phyloP scores from a whole-genome alignment of 2,888 invertebrate genomes.

The Lochmaea crataegi region DNA sequence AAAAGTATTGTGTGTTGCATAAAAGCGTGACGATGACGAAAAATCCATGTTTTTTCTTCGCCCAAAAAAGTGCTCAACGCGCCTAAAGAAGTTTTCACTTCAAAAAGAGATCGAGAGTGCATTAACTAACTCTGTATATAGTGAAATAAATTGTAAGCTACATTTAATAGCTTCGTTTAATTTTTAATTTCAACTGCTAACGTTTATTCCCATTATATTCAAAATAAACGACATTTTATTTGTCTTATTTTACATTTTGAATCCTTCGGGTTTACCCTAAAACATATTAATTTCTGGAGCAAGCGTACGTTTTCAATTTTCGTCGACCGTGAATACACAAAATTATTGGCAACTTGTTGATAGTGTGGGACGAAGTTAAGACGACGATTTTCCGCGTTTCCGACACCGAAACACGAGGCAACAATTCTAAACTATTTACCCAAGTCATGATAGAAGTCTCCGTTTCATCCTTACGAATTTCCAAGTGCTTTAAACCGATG shows the following conservation, averaged over 20 bases:
- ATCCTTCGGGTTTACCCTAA: background rate
- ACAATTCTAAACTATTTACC: constrained; percentile 31
- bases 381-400: constrained; percentile 20
- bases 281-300: background rate
- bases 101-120: no score
- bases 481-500: background rate
- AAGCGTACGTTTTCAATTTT: constrained; percentile 23
- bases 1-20: no score
- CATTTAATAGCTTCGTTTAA: no score
- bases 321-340: constrained; percentile 19
- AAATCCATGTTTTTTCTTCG: no score
- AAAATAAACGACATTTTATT: background rate
- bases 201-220: no score
- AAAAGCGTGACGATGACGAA: no score
- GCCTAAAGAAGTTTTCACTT: no score
- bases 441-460: background rate
- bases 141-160: no score
- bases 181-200: no score
- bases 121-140: no score
- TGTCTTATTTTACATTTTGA: background rate
- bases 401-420: constrained; percentile 9
- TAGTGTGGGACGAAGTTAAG: constrained; percentile 17
- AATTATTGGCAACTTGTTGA: constrained; percentile 40
- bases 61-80: no score
- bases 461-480: background rate